Evolutionary conservation across 2,113 vertebrate genomes (phyloP), one percentile per base, ranked within the genome.

Genomic region (Lophius piscatorius): DNA sequence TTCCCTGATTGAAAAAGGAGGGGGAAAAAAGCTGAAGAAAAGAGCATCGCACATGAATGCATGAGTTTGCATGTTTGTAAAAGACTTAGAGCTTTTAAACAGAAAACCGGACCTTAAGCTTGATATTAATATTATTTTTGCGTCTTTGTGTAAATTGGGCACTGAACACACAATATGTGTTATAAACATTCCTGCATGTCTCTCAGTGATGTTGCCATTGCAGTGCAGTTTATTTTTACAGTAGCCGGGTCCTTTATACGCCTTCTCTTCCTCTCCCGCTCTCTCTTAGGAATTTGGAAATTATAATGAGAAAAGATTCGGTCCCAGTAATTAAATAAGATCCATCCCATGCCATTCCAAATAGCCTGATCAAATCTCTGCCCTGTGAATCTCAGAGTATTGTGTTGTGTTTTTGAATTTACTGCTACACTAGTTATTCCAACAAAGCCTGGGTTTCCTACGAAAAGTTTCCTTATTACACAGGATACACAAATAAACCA

Each of bases 401-500:
- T 80, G 60, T 81, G 75, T 84, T 75, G 65, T 81, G 73, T 82
- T 86, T 86, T 79, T 76, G 49, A 83, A 83, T 81, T 88, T 87
- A 79, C 74, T 84, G 70, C 60, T 69, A 78, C 58, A 60, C 50
- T 57, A 73, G 69, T 78, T 80, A 87, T 84, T 70, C 76, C 76
- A 78, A 83, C 76, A 83, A 76, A 85, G 76, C 74, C 61, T 67
- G 12, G 4, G 31, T 58, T 78, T 85, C 81, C 74, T 67, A 69
- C 78, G 61, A 87, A 80, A 65, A 70, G 45, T 70, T 82, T 86
- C 74, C 82, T 83, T 81, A 88, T 86, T 86, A 85, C 75, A 73
- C 72, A 73, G 83, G 64, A 86, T 48, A 82, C 77, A 82, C 70
- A 91, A 90, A 90, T 89, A 90, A 90, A 88, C 80, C 39, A 69